Evolutionary conservation across 2,888 invertebrate species (phyloP).

Genomic region (Trimorus sp.): DNA sequence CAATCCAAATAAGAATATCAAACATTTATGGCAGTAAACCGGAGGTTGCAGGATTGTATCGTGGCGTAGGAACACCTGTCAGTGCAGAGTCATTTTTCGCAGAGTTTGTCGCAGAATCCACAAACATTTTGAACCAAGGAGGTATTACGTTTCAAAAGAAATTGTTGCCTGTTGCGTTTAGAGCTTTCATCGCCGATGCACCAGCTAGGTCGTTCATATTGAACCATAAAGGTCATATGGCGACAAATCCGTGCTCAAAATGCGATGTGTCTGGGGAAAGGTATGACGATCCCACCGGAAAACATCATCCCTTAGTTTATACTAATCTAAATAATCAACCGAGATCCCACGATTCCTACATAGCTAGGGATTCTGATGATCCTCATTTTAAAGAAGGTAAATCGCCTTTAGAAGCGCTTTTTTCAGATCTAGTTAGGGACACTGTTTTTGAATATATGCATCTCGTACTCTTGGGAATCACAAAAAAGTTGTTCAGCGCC

Average conservation of each 20-base stretch:
- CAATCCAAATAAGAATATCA: too few relatives aligned
- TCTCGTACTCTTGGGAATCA: slow-evolving; percentile 9
- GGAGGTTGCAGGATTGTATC: too few relatives aligned
- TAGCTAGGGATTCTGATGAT: slow-evolving; percentile 11
- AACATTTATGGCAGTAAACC: too few relatives aligned
- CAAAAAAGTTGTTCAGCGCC: slow-evolving; percentile 9
- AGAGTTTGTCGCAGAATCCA: too few relatives aligned
- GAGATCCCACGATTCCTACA: slow-evolving; percentile 28
- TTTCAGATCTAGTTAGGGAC: slow-evolving; percentile 9
- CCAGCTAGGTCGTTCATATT: slow-evolving; percentile 21
- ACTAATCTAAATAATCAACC: neutral
- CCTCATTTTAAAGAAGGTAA: slow-evolving; percentile 15
- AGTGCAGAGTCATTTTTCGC: too few relatives aligned
- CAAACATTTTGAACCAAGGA: neutral
- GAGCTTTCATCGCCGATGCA: slow-evolving; percentile 29
- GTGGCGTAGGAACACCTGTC: too few relatives aligned
- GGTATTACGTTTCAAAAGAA: slow-evolving; percentile 1
- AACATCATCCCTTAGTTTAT: slow-evolving; percentile 5
- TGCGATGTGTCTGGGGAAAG: slow-evolving; percentile 12
- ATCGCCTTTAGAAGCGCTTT: neutral
- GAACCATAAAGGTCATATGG: slow-evolving; percentile 13
- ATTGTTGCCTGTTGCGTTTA: neutral
- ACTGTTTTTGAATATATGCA: slow-evolving; percentile 36
- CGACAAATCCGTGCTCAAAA: slow-evolving; percentile 14
- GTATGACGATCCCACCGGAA: too few relatives aligned